A percentile compares a stretch with the other conserved stretches of the same genome.
phyloP scores from a whole-genome alignment of 2,113 vertebrate genomes.

The Menura novaehollandiae region DNA sequence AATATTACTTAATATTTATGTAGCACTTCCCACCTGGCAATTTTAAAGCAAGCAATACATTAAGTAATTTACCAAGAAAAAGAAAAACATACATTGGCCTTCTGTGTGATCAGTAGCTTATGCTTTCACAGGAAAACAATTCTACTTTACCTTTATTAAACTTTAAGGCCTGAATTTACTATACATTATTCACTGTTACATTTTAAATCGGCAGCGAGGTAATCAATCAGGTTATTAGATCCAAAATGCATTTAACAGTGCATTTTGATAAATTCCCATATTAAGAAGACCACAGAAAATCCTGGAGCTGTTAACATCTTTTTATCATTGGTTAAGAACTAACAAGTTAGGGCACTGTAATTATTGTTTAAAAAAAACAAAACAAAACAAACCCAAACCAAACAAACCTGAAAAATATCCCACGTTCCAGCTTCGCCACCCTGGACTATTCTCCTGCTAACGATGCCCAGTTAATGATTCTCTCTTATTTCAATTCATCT shows the following conservation, averaged over 20 bases:
- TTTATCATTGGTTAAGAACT: conserved; percentile 12
- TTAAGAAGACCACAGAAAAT: conserved; percentile 42
- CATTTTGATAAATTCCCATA: conserved; percentile 10
- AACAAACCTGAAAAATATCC: background rate
- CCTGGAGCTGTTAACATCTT: background rate
- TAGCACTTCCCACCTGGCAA: background rate
- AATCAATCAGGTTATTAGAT: conserved; percentile 34
- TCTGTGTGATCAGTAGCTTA: background rate
- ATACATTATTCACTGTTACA: conserved; percentile 53
- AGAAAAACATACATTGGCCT: background rate
- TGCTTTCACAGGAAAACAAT: conserved; percentile 30
- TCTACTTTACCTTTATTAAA: conserved; percentile 62
- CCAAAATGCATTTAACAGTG: conserved; percentile 30
- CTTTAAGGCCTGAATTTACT: conserved; percentile 64
- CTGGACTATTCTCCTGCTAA: background rate
- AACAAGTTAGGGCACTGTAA: conserved; percentile 29
- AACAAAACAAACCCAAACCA: background rate
- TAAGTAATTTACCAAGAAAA: background rate
- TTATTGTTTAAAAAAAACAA: background rate
- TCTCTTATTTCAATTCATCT: background rate
- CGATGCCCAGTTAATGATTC: background rate
- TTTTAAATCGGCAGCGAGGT: conserved; percentile 48
- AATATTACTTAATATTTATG: background rate
- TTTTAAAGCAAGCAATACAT: background rate
- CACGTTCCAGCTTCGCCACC: background rate